Evolutionary conservation across 2,888 invertebrate genomes (phyloP), one percentile per base, ranked within the genome.

Genomic region (Mythimna pallens): DNA sequence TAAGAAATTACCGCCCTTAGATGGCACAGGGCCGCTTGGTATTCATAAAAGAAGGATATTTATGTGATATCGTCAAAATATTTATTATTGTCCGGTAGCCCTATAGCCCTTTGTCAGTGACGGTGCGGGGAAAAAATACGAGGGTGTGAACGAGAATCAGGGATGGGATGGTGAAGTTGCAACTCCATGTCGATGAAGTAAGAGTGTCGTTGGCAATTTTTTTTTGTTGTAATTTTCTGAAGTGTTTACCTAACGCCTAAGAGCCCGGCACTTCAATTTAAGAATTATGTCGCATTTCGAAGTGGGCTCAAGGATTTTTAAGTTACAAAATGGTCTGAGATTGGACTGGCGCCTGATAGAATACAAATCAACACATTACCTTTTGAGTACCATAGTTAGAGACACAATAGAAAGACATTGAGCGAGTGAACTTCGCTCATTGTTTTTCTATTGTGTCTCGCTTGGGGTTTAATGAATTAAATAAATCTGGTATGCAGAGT

Each of bases 31-130:
- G 88, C 89, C 90, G 90, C 92, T 96, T 95, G 94, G 95, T 95
- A 96, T 96, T 96, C 96, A 96, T 96, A 96, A 95, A 95, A 91
- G 93, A 90, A 90, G 90, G 92, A 95, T 96, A 96, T 96, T 96
- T 96, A 96, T 95, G 95, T 92, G 91, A 94, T 95, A 96, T 96
- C 94, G 95, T 96, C 96, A 95, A 96, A 96, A 96, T 96, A 96
- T 96, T 96, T 96, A 96, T 96, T 96, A 95, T 94, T 95, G 94
- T 95, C 95, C 93, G 89, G 93, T 92, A 92, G 93, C 94, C 93
- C 92, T 92, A 90, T 90, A 93, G 94, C 93, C 95, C 92, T 95
- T 96, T 96, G 94, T 47, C 47, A 17, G 47, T 91, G 94, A 94
- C 93, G 90, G 87, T 84, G 89, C 88, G 57, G 73, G 87, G 93